Conservation (phyloP, 1,140 invertebrate species). For the Drosophila orosa region DNA sequence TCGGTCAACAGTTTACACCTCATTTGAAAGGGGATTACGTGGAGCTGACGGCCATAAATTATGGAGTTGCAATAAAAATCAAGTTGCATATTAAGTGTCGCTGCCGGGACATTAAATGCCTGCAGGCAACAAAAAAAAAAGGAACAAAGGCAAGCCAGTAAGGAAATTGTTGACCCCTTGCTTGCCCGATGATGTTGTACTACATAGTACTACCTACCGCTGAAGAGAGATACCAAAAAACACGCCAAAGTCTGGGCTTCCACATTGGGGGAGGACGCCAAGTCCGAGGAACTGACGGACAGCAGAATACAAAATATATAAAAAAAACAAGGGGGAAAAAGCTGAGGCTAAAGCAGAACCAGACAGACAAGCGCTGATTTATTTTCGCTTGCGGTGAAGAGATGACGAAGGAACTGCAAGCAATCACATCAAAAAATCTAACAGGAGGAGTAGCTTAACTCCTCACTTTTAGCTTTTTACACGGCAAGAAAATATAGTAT, state of each 20-base stretch:
- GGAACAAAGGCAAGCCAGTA: slow-evolving; percentile 22
- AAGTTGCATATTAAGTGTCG: slow-evolving; percentile 79
- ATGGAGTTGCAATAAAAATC: slow-evolving; percentile 72
- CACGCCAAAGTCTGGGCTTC: slow-evolving; percentile 47
- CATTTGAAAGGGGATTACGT: slow-evolving; percentile 29
- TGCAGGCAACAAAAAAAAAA: slow-evolving; percentile 36
- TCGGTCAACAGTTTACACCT: slow-evolving; percentile 64
- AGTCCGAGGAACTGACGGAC: slow-evolving; percentile 50
- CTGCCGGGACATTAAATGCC: slow-evolving; percentile 74
- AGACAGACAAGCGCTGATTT: slow-evolving; percentile 79
- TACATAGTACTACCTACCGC: slow-evolving; percentile 18
- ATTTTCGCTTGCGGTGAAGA: slow-evolving; percentile 70
- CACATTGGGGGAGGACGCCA: slow-evolving; percentile 10
- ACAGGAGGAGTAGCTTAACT: slow-evolving; percentile 20
- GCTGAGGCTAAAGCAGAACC: slow-evolving; percentile 11
- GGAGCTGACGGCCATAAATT: slow-evolving; percentile 54
- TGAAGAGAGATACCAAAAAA: slow-evolving; percentile 56
- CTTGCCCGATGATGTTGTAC: slow-evolving; percentile 52
- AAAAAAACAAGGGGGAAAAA: slow-evolving; percentile 22
- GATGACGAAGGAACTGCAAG: slow-evolving; percentile 71
- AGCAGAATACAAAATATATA: slow-evolving; percentile 41
- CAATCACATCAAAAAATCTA: slow-evolving; percentile 67
- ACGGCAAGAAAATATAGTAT: background rate
- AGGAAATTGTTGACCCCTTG: slow-evolving; percentile 59
- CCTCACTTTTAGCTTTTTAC: background rate